Evolutionary conservation across 1,140 invertebrate genomes (phyloP), one percentile per base, ranked within the genome.

Genomic region (Ericerus pela): DNA sequence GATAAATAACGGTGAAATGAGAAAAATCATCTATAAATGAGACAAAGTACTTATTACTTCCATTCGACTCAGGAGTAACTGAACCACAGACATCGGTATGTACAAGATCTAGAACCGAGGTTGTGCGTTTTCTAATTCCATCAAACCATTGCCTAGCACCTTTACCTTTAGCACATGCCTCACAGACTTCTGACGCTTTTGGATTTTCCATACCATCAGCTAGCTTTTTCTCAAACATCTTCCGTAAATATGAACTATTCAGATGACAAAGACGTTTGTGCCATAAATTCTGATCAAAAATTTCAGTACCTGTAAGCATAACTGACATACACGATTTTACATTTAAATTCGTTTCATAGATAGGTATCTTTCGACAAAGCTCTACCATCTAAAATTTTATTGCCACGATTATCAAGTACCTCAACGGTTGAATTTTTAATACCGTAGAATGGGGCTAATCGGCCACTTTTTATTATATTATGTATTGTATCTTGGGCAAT

Each of bases 71-170:
- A 3, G 60, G 62, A 11, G 54, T 53, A 16, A 71, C 67, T 22
- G 65, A 63, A 20, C 69, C 69, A 55, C 62, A 62, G 1, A 70
- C 24, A 55, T 72, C 68, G 0, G 65, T 65, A 57, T 72, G 69
- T 33, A 67, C 54, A 22, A 67, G 16, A 47, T 68, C 61, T 26
- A 61, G 59, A 14, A 58, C 51, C 22, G 58, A 28, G 0, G 54
- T 53, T 27, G 54, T 30, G n/a, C n/a, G n/a, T 36, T 53, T 55
- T 37, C 26, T 53, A 36, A 58, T 60, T 5, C 28, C 36, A 52
- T 38, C 51, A 43, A 68, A 67, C 1, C 62, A 54, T 0, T 27
- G 10, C 36, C 60, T 59, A 31, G 53, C 54, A 53, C 62, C 57
- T 60, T 69, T 68, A 24, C 64, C 61, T 55, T 60, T 52, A 0